Percentiles rank a stretch among this genome's conserved stretches.
Conservation (phyloP, 2,888 invertebrate species). For the Linyphia triangularis region DNA sequence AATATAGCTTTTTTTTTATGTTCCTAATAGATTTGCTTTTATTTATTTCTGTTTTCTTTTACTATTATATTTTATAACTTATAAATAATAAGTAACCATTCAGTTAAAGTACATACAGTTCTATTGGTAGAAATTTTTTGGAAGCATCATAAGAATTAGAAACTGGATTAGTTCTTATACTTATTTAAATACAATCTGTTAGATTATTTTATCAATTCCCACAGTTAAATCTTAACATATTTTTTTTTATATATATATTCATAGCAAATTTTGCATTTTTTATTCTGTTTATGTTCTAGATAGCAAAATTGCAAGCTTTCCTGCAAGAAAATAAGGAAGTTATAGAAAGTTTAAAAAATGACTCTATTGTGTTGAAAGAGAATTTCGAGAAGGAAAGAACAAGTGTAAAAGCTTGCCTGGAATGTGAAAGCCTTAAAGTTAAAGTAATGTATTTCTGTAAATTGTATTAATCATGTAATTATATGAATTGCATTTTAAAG, state of each 20-base stretch:
- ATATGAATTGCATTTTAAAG: no score
- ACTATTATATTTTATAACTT: background rate
- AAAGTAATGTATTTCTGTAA: constrained; percentile 20
- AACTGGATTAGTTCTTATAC: background rate
- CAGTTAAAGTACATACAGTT: no score
- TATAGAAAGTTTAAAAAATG: background rate
- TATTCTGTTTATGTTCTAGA: background rate
- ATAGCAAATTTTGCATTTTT: background rate
- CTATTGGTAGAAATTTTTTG: background rate
- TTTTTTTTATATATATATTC: background rate
- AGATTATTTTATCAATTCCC: background rate
- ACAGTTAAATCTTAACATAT: background rate
- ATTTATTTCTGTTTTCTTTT: background rate
- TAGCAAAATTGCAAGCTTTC: constrained; percentile 9
- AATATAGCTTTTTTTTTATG: background rate
- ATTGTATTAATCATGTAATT: background rate
- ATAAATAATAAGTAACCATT: background rate
- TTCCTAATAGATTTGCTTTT: background rate
- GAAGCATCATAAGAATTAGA: background rate
- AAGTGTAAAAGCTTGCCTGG: constrained; percentile 37
- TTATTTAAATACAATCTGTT: background rate
- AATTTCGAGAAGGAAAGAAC: constrained; percentile 30
- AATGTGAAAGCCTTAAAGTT: constrained; percentile 36
- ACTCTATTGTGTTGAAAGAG: constrained; percentile 44
- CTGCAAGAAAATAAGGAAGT: background rate